phyloP scores from a whole-genome alignment of 2,888 invertebrate genomes.

The Heliconius ismenius region DNA sequence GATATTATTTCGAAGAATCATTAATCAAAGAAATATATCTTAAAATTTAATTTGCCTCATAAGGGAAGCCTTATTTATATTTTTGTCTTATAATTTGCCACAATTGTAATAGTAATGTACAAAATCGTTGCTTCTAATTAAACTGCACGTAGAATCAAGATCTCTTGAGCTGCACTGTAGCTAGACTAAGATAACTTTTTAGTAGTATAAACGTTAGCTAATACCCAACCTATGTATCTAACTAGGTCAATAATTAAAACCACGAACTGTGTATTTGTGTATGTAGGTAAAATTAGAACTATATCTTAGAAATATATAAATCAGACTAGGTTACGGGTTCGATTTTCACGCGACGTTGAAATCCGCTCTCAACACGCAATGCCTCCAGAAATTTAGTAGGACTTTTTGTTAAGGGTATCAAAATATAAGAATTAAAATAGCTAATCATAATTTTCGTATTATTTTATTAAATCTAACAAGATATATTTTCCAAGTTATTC shows the following conservation, averaged over 20 bases:
- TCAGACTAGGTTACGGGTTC: too few relatives aligned
- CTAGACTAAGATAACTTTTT: slow-evolving; percentile 9
- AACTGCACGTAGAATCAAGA: slow-evolving; percentile 14
- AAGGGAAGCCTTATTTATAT: not conserved
- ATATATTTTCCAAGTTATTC: not conserved
- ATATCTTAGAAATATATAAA: not conserved
- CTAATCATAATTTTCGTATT: not conserved
- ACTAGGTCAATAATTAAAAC: slow-evolving; percentile 10
- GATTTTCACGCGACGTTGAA: too few relatives aligned
- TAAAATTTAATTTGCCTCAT: too few relatives aligned
- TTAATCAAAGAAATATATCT: too few relatives aligned
- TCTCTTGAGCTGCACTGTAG: slow-evolving; percentile 11
- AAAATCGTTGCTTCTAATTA: slow-evolving; percentile 17
- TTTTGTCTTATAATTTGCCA: not conserved
- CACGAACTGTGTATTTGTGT: not conserved
- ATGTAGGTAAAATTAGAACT: not conserved
- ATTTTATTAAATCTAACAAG: not conserved
- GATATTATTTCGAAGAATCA: too few relatives aligned
- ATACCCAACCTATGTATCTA: not conserved
- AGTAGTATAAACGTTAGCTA: slow-evolving; percentile 9
- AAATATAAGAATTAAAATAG: too few relatives aligned
- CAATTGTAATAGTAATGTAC: not conserved
- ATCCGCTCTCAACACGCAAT: too few relatives aligned
- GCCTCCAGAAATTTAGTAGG: too few relatives aligned
- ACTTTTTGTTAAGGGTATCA: too few relatives aligned